Percentiles rank a stretch among this genome's conserved stretches.
phyloP scores from a whole-genome alignment of 2,113 vertebrate species.

The Sylvilagus bachmani region DNA sequence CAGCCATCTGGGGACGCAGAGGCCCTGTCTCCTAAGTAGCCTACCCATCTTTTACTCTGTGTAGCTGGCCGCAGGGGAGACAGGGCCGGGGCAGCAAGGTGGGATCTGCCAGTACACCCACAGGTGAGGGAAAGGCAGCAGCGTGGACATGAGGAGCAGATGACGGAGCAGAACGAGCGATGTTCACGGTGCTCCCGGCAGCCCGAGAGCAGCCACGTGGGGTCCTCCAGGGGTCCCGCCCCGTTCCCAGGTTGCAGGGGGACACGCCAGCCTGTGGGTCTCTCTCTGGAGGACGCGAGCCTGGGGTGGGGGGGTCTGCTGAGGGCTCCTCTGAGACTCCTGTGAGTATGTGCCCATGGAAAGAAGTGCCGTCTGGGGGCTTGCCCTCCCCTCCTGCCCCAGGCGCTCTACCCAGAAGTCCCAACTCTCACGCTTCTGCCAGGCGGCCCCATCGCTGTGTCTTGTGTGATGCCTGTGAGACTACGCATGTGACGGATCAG shows the following conservation, averaged over 20 bases:
- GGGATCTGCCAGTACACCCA: background rate
- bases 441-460: too few relatives aligned
- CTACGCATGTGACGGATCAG: background rate
- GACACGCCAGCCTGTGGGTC: background rate
- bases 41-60: too few relatives aligned
- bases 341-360: background rate
- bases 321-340: background rate
- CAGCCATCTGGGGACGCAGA: background rate
- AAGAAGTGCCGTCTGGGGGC: too few relatives aligned
- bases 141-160: background rate
- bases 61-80: background rate
- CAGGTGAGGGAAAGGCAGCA: background rate
- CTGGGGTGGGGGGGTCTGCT: background rate
- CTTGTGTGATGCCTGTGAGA: background rate
- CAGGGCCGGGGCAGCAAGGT: fast-evolving
- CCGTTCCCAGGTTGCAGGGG: too few relatives aligned
- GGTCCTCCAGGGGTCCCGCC: background rate
- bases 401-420: constrained; percentile 52
- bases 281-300: background rate
- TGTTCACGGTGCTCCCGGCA: fast-evolving
- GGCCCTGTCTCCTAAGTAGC: background rate
- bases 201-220: background rate
- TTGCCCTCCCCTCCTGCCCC: background rate
- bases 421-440: background rate
- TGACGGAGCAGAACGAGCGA: background rate